Percentiles rank a stretch among this genome's conserved stretches.
phyloP scores from a whole-genome alignment of 2,113 vertebrate genomes.

The Octodon degus region DNA sequence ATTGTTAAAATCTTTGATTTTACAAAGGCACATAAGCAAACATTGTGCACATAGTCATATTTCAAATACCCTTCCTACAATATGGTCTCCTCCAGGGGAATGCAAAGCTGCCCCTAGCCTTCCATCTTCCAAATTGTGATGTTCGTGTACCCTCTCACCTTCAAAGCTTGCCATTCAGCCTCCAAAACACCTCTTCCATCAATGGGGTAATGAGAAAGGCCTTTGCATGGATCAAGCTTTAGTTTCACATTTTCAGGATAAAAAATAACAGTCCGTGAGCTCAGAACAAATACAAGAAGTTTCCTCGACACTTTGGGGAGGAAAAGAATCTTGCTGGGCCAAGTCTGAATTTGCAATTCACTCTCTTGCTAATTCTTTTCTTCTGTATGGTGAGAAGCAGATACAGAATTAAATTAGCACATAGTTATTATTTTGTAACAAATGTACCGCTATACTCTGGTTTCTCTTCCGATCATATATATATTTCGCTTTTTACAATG shows the following conservation, averaged over 20 bases:
- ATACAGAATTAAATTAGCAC: slow-evolving; percentile 62
- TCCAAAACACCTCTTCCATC: slow-evolving; percentile 26
- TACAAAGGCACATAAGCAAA: neutral
- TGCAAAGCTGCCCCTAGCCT: neutral
- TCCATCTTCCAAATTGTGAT: slow-evolving; percentile 34
- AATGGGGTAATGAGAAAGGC: neutral
- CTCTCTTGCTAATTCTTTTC: slow-evolving; percentile 40
- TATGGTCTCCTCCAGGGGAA: neutral
- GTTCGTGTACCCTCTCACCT: neutral
- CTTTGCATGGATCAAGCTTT: neutral
- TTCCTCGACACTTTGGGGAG: neutral
- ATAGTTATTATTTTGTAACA: slow-evolving; percentile 56
- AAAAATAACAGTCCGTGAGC: slow-evolving; percentile 35
- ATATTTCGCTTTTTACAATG: neutral
- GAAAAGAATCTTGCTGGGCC: neutral
- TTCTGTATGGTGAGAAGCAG: slow-evolving; percentile 52
- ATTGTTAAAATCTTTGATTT: slow-evolving; percentile 32
- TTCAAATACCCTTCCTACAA: neutral
- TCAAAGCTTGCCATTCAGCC: neutral
- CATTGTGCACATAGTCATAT: neutral
- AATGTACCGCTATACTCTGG: neutral
- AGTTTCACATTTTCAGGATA: slow-evolving; percentile 52
- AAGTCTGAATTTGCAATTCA: neutral
- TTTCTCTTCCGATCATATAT: too few species aligned
- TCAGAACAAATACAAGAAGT: slow-evolving; percentile 48